Evolutionary conservation across 2,888 invertebrate genomes (phyloP).

Genomic region (Cosmia pyralina): DNA sequence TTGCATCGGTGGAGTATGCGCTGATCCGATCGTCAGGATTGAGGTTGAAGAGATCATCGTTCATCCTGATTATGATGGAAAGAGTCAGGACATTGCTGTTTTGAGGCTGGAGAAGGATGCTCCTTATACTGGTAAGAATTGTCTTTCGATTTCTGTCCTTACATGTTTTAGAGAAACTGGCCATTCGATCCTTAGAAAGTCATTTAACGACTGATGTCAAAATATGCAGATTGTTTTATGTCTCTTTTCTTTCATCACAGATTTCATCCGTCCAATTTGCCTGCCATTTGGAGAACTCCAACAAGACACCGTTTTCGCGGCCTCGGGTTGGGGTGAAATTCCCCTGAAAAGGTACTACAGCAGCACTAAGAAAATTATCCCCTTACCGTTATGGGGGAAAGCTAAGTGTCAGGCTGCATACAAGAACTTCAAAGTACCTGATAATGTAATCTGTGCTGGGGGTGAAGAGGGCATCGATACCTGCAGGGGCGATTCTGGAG

Average conservation of each 20-base stretch:
- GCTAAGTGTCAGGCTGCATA: conserved; percentile 68
- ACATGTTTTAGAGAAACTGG: background rate
- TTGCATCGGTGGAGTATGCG: conserved; percentile 67
- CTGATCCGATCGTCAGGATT: conserved; percentile 62
- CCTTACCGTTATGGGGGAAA: conserved; percentile 70
- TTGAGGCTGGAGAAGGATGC: conserved; percentile 67
- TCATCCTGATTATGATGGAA: conserved; percentile 69
- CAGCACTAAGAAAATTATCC: conserved; percentile 73
- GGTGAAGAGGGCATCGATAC: conserved; percentile 75
- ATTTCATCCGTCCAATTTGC: conserved; percentile 80
- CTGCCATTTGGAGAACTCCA: conserved; percentile 68
- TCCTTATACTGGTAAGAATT: conserved; percentile 73
- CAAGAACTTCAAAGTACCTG: conserved; percentile 63
- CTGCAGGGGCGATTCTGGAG: conserved; percentile 80
- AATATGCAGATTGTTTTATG: background rate
- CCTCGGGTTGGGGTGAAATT: conserved; percentile 78
- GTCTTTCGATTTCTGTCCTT: background rate
- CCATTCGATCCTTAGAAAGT: background rate
- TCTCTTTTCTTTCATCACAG: conserved; percentile 62
- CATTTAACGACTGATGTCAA: background rate
- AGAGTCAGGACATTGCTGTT: conserved; percentile 73
- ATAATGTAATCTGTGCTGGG: conserved; percentile 77
- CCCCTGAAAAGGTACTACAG: conserved; percentile 66
- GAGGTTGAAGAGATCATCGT: conserved; percentile 63
- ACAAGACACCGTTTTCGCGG: conserved; percentile 64